phyloP scores from a whole-genome alignment of 2,888 invertebrate species.

The Gari tellinella region DNA sequence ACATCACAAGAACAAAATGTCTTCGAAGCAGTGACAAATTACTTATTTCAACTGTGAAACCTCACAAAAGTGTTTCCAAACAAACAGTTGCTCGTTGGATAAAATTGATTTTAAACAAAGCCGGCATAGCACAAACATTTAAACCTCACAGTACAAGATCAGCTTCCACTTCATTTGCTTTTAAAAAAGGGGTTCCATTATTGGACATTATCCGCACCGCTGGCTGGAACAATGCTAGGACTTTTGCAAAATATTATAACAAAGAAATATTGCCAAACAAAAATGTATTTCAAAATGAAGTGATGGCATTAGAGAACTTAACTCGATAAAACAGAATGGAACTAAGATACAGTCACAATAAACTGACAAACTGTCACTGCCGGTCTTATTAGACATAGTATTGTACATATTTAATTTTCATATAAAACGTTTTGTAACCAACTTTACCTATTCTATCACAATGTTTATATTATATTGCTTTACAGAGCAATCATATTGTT shows the following conservation, averaged over 20 bases:
- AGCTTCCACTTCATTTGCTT: not conserved
- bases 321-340: too few relatives aligned
- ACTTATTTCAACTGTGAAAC: not conserved
- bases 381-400: not conserved
- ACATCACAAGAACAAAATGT: constrained; percentile 1
- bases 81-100: not conserved
- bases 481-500: not conserved
- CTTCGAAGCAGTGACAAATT: not conserved
- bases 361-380: not conserved
- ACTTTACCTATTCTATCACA: too few relatives aligned
- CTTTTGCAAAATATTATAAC: constrained; percentile 5
- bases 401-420: too few relatives aligned
- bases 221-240: not conserved
- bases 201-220: not conserved
- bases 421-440: too few relatives aligned
- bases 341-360: too few relatives aligned
- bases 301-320: too few relatives aligned
- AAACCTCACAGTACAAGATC: not conserved
- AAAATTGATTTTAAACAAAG: not conserved
- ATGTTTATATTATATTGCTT: not conserved
- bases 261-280: not conserved
- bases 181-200: not conserved
- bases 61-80: not conserved
- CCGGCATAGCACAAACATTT: not conserved
- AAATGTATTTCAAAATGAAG: not conserved